A percentile compares a stretch with the other conserved stretches of the same genome.
phyloP scores from a whole-genome alignment of 2,113 vertebrate species.

The Colossoma macropomum region DNA sequence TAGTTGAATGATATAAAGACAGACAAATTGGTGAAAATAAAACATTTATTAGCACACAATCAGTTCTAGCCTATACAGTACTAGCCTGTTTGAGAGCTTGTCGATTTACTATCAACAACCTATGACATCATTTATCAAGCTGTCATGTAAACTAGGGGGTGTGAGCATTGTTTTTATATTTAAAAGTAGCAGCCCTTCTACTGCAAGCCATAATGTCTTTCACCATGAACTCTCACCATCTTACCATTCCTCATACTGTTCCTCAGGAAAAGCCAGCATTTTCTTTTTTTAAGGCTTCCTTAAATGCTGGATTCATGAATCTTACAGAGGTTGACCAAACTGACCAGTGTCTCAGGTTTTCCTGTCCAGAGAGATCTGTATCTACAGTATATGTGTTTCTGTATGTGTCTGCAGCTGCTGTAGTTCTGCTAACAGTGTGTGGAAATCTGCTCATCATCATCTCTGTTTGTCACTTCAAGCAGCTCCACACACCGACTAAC shows the following conservation, averaged over 20 bases:
- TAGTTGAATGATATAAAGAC: too few species aligned
- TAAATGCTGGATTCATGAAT: not conserved
- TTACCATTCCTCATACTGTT: not conserved
- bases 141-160: not conserved
- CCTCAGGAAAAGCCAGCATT: not conserved
- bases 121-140: too few species aligned
- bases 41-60: too few species aligned
- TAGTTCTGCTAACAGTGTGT: slow-evolving; percentile 64
- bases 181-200: not conserved
- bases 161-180: not conserved
- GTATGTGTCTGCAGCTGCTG: slow-evolving; percentile 58
- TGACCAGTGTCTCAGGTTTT: not conserved
- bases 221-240: not conserved
- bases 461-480: slow-evolving; percentile 52
- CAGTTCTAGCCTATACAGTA: too few species aligned
- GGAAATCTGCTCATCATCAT: slow-evolving; percentile 52
- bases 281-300: not conserved
- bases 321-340: not conserved
- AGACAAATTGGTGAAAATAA: too few species aligned
- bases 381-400: slow-evolving; percentile 30
- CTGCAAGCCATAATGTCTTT: not conserved
- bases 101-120: too few species aligned
- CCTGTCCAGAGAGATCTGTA: slow-evolving; percentile 5
- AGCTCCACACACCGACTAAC: slow-evolving; percentile 53
- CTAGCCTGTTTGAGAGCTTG: too few species aligned